These are phyloP conservation scores for Leguminivora glycinivorella DNA, from an alignment of 1,140 invertebrate genomes.

Conservation along the genomic window DNA sequence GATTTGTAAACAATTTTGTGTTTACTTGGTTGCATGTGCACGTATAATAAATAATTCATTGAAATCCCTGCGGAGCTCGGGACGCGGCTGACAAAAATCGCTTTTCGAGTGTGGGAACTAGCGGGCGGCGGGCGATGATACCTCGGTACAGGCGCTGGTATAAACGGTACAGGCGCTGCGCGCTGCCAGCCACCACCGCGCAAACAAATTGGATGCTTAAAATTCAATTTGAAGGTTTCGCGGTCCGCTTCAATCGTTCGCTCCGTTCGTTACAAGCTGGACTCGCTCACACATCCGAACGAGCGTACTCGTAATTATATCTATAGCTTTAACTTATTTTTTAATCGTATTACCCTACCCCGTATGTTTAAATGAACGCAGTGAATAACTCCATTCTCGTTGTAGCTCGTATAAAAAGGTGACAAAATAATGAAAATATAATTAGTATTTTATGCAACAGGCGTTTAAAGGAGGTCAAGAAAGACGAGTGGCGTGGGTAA, in stretches of 20 bases:
- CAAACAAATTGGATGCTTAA: slow-evolving; percentile 78
- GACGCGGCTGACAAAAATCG: slow-evolving; percentile 60
- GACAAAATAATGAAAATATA: background rate
- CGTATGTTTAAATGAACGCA: background rate
- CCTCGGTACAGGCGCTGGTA: slow-evolving; percentile 44
- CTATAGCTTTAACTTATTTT: slow-evolving; percentile 57
- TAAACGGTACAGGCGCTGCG: slow-evolving; percentile 51
- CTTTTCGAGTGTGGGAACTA: slow-evolving; percentile 63
- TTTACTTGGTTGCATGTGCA: slow-evolving; percentile 32
- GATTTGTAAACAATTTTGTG: slow-evolving; percentile 32
- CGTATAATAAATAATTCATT: slow-evolving; percentile 63
- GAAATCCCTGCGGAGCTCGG: slow-evolving; percentile 49
- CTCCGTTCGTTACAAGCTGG: slow-evolving; percentile 63
- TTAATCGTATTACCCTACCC: slow-evolving; percentile 36
- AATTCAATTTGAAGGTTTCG: slow-evolving; percentile 78
- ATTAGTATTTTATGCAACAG: too few relatives aligned
- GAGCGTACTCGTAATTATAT: slow-evolving; percentile 69
- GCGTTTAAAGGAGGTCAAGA: too few relatives aligned
- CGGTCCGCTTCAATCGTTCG: slow-evolving; percentile 69
- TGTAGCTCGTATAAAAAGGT: background rate
- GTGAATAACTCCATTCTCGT: background rate
- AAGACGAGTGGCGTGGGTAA: too few relatives aligned
- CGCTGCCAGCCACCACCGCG: too few relatives aligned
- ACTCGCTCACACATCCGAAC: slow-evolving; percentile 62
- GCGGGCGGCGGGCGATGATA: slow-evolving; percentile 36